These are phyloP conservation scores for Symphodus melops DNA, from an alignment of 2,113 vertebrate genomes.

Conservation along the genomic window DNA sequence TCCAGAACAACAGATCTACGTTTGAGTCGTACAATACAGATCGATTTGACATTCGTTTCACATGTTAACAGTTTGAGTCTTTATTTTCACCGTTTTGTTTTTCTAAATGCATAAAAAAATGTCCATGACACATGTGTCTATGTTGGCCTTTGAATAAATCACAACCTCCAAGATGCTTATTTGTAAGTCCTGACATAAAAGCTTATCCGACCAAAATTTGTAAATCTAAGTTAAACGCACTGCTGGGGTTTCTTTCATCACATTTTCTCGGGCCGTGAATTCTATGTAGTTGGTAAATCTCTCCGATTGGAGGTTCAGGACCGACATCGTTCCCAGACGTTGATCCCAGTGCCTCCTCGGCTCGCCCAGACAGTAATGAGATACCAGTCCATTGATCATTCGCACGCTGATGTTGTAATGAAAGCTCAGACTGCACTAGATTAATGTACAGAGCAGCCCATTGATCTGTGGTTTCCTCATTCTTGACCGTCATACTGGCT, in stretches of 20 bases:
- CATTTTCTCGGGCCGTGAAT: background rate
- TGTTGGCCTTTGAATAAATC: background rate
- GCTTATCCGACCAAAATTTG: too few relatives aligned
- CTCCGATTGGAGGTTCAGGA: constrained; percentile 1
- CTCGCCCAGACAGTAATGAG: constrained; percentile 58
- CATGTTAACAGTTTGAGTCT: too few relatives aligned
- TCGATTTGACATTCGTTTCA: background rate
- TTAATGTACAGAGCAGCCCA: constrained; percentile 46
- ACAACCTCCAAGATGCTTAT: background rate
- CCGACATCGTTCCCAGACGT: constrained; percentile 1
- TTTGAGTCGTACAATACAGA: background rate
- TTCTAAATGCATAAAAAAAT: background rate
- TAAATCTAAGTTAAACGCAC: too few relatives aligned
- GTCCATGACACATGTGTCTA: background rate
- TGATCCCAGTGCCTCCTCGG: constrained; percentile 6
- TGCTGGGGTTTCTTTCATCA: too few relatives aligned
- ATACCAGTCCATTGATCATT: constrained; percentile 58
- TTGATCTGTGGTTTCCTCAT: constrained; percentile 59
- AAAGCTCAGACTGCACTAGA: constrained; percentile 56
- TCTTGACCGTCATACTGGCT: constrained; percentile 32
- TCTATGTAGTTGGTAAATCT: background rate
- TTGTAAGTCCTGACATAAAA: too few relatives aligned
- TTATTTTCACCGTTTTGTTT: too few relatives aligned
- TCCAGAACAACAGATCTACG: constrained; percentile 1
- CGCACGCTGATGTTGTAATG: constrained; percentile 43